A percentile compares a stretch with the other conserved stretches of the same genome.
Evolutionary conservation across 2,113 vertebrate species (phyloP).

Genomic region (Diglossa brunneiventris): DNA sequence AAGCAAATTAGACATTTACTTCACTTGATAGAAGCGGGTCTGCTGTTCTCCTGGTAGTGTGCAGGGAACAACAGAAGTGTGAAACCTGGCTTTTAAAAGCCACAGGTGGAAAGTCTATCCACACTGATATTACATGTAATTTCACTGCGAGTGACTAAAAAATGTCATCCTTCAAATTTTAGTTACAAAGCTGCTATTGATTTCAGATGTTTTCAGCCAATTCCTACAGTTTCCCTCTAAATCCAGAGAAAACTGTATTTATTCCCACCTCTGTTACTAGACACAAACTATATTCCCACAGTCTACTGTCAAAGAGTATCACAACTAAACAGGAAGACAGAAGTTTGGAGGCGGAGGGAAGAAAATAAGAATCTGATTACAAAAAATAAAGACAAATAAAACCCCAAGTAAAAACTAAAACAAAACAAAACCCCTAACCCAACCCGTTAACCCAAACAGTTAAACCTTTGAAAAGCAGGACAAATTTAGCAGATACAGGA

Average conservation of each 20-base stretch:
- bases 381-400: not conserved
- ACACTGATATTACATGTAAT: not conserved
- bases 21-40: not conserved
- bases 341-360: not conserved
- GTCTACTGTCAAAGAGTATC: not conserved
- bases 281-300: not conserved
- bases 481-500: not conserved
- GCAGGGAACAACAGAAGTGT: not conserved
- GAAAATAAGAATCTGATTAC: not conserved
- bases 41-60: not conserved
- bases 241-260: not conserved
- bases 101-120: not conserved
- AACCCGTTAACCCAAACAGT: no score
- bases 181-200: not conserved
- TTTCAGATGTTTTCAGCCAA: not conserved
- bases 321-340: not conserved
- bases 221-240: not conserved
- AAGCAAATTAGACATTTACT: not conserved
- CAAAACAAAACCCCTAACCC: not conserved
- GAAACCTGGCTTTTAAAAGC: not conserved
- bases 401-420: not conserved
- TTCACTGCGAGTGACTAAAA: not conserved
- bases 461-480: not conserved
- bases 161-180: not conserved
- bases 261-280: not conserved